phyloP scores from a whole-genome alignment of 2,113 vertebrate species.

The Chaetura pelagica region DNA sequence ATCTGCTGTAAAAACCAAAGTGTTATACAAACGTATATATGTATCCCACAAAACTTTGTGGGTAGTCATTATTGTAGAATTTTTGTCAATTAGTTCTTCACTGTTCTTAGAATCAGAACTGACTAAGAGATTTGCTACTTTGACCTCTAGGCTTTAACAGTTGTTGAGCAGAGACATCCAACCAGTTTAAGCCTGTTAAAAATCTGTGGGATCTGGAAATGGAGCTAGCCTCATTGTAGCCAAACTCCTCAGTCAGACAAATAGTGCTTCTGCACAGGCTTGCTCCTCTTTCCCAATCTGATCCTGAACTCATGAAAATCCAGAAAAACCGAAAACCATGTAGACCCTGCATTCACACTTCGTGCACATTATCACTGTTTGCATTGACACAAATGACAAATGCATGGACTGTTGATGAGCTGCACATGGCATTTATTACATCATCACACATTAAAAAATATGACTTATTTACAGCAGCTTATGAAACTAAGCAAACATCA shows the following conservation, averaged over 20 bases:
- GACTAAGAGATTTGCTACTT: neutral
- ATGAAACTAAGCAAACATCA: neutral
- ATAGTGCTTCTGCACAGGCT: neutral
- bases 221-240: neutral
- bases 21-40: accelerated
- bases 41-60: neutral
- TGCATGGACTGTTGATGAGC: neutral
- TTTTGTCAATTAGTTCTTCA: neutral
- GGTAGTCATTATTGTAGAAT: neutral
- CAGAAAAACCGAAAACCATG: neutral
- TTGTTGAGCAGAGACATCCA: neutral
- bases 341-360: neutral
- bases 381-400: neutral
- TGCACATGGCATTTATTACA: neutral
- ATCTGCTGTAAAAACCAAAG: neutral
- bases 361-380: neutral
- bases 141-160: neutral
- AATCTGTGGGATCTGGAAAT: neutral
- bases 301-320: neutral
- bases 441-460: neutral
- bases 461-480: neutral
- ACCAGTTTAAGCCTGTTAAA: neutral
- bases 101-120: neutral
- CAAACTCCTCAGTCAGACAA: neutral
- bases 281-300: neutral